phyloP scores from a whole-genome alignment of 1,140 invertebrate genomes.

The Trialeurodes vaporariorum region DNA sequence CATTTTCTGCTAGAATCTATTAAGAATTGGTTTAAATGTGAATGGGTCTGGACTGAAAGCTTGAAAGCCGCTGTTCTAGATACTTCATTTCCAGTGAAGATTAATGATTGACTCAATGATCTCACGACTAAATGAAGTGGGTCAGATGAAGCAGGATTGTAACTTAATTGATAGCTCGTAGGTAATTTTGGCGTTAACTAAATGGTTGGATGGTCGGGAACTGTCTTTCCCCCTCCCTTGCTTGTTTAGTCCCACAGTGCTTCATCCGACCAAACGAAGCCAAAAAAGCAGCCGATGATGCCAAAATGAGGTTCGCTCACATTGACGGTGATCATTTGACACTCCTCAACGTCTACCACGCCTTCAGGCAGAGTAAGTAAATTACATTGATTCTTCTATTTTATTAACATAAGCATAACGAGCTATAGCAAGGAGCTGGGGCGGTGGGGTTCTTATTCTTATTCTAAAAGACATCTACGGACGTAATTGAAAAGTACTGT shows the following conservation, averaged over 20 bases:
- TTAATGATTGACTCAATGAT: too few species aligned
- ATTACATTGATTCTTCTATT: too few species aligned
- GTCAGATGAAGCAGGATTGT: slow-evolving; percentile 29
- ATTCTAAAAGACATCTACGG: too few species aligned
- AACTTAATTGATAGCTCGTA: slow-evolving; percentile 38
- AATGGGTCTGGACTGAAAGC: too few species aligned
- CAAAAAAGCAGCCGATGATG: slow-evolving; percentile 97
- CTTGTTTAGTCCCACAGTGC: slow-evolving; percentile 85
- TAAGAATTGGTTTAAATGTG: too few species aligned
- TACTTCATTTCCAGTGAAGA: too few species aligned
- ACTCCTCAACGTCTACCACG: slow-evolving; percentile 90
- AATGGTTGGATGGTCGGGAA: slow-evolving; percentile 42
- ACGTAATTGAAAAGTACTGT: too few species aligned
- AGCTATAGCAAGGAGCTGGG: too few species aligned
- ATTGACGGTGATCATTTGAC: slow-evolving; percentile 98
- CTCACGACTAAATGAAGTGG: too few species aligned
- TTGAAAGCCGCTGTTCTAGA: too few species aligned
- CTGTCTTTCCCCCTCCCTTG: slow-evolving; percentile 32
- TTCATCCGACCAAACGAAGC: slow-evolving; percentile 98
- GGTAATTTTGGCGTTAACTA: slow-evolving; percentile 38
- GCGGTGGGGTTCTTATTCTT: too few species aligned
- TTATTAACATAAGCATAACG: too few species aligned
- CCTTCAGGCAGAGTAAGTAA: slow-evolving; percentile 97
- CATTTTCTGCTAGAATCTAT: background rate
- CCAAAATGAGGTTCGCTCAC: slow-evolving; percentile 98